Conservation (phyloP, 1,140 invertebrate species). For the Euschistus heros region DNA sequence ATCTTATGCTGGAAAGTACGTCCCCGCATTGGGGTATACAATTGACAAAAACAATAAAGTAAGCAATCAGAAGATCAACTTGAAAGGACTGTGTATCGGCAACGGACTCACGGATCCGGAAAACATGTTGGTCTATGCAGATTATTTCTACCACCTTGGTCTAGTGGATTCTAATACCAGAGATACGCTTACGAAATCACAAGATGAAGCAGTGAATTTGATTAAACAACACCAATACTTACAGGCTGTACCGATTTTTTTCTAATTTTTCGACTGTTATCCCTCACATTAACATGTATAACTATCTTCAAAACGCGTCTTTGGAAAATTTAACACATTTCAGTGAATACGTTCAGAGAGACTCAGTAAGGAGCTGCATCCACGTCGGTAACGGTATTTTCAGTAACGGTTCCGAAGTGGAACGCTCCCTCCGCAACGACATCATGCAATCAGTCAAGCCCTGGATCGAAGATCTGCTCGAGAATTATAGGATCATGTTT, state of each 20-base stretch:
- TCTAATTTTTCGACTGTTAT: no score
- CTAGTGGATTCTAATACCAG: conserved; percentile 28
- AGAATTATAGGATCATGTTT: conserved; percentile 55
- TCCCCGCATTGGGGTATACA: conserved; percentile 40
- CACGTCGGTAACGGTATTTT: conserved; percentile 31
- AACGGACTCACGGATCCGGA: conserved; percentile 74
- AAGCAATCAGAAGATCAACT: conserved; percentile 50
- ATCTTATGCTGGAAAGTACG: conserved; percentile 46
- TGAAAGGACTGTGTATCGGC: conserved; percentile 67
- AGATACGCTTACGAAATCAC: conserved; percentile 20
- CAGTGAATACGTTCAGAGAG: no score
- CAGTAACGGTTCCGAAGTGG: conserved; percentile 38
- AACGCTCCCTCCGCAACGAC: conserved; percentile 62
- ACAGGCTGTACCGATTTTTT: no score
- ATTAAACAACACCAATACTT: no score
- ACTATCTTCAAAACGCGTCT: no score
- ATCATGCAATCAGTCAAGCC: conserved; percentile 72
- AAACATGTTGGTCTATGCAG: conserved; percentile 63
- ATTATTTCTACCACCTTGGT: conserved; percentile 72
- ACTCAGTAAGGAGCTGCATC: no score
- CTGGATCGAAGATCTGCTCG: conserved; percentile 55
- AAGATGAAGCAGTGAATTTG: neutral
- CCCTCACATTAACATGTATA: no score
- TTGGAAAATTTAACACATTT: no score
- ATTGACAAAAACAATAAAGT: conserved; percentile 41